Evolutionary conservation across 2,888 invertebrate genomes (phyloP).

Genomic region (Empis stercorea): DNA sequence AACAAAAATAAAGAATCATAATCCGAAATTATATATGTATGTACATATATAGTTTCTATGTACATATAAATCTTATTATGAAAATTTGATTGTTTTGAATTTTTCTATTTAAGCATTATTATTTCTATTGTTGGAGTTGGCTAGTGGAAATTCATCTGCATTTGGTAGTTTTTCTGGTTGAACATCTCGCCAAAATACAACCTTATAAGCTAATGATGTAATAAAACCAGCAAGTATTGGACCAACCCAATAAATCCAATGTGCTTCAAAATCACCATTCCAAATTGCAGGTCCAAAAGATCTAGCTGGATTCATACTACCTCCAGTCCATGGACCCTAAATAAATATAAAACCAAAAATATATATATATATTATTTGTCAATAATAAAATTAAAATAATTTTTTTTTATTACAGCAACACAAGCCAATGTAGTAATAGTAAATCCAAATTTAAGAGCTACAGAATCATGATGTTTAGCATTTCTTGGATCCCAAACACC

Average conservation of each 20-base stretch:
- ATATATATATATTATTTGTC: neutral
- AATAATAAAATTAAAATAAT: neutral
- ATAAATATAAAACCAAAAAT: no score
- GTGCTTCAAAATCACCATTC: conserved; percentile 49
- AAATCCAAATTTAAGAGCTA: conserved; percentile 54
- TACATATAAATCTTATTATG: no score
- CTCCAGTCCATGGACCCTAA: conserved; percentile 56
- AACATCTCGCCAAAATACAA: conserved; percentile 21
- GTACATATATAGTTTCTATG: no score
- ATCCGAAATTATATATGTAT: no score
- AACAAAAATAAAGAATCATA: no score
- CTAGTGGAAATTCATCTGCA: neutral
- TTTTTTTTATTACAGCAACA: conserved; percentile 45
- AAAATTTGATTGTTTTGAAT: no score
- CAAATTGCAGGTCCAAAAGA: conserved; percentile 59
- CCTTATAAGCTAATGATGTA: conserved; percentile 36
- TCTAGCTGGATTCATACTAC: conserved; percentile 60
- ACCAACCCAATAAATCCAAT: conserved; percentile 64
- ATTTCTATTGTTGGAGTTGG: no score
- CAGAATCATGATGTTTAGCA: conserved; percentile 47
- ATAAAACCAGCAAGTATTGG: conserved; percentile 39
- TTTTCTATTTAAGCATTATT: neutral
- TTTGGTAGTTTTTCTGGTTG: neutral
- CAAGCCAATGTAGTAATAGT: conserved; percentile 51
- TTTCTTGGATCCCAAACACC: conserved; percentile 59